Percentiles rank a stretch among this genome's conserved stretches.
Conservation (phyloP, 2,113 vertebrate species). For the Porphyrio hochstetteri region DNA sequence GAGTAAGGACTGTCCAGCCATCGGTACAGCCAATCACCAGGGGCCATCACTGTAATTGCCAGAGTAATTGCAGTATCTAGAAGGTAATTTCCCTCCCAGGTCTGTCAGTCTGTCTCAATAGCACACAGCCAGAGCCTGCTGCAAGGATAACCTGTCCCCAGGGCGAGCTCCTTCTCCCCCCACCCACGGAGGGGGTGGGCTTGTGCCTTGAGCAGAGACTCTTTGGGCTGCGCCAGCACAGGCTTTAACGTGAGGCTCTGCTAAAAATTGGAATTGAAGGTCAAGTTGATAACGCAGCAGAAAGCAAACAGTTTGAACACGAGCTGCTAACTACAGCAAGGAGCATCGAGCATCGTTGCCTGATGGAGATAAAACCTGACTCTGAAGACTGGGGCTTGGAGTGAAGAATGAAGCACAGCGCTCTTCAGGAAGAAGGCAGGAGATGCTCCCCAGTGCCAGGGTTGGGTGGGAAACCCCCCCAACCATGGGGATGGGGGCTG, state of each 20-base stretch:
- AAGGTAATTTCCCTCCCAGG: neutral
- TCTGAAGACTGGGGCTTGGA: neutral
- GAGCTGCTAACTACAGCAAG: conserved; percentile 64
- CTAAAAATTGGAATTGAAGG: conserved; percentile 62
- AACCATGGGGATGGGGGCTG: neutral
- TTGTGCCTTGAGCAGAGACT: neutral
- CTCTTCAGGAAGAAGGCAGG: neutral
- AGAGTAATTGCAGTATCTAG: neutral
- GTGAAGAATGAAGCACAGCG: conserved; percentile 24
- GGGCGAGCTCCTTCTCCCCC: neutral
- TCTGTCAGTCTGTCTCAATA: neutral
- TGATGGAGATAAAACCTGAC: conserved; percentile 60
- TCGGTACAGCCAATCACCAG: neutral
- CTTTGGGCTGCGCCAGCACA: neutral
- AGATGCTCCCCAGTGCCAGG: neutral
- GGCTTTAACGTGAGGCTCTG: neutral
- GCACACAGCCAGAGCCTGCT: neutral
- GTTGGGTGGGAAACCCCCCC: neutral
- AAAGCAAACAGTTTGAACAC: conserved; percentile 70
- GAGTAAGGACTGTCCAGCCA: neutral
- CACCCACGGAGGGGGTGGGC: neutral
- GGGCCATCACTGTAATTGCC: neutral
- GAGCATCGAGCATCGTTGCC: conserved; percentile 60
- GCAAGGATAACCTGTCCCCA: neutral
- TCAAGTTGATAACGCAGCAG: conserved; percentile 66